Evolutionary conservation across 2,113 vertebrate species (phyloP), one percentile per base, ranked within the genome.

Genomic region (Elanoides forficatus): DNA sequence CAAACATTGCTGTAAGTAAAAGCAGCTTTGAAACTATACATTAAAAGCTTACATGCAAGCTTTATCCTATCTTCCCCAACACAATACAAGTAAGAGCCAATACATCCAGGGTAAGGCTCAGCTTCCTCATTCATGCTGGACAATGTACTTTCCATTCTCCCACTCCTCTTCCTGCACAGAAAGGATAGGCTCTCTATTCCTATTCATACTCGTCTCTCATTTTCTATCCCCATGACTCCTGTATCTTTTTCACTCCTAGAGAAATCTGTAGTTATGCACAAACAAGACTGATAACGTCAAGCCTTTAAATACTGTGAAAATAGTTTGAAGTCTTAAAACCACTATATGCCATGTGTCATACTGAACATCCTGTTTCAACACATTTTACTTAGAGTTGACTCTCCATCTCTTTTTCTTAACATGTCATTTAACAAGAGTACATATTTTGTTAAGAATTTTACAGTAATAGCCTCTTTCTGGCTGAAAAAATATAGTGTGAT

Each of bases 181-280:
- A 92, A 87, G 19, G 6, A 75, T 85, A 90, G 4, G 5, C 10
- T 45, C 92, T 82, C 66, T 70, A 34, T 40, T 68, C 23, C 48
- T 93, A 52, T 48, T 92, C 26, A 63, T 42, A 91, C 81, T 86
- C 81, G 23, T 66, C 42, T 84, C 25, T 84, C 27, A 3, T 86
- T 81, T 73, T 88, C 36, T 70, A 86, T 94, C 96, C 91, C 96
- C 88, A 70, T 53, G 38, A 83, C 82, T 96, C 94, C 87, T 79
- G 2, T 56, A 67, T 40, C 11, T 88, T 68, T 90, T 76, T 83
- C 20, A 63, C 6, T 13, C 14, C 19, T 47, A 30, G 85, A 62
- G 10, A 70, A 78, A 15, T 48, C 40, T 70, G 20, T 14, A 81
- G 13, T 11, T 73, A 88, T 45, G 19, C 6, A 4, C 23, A 76